phyloP scores from a whole-genome alignment of 2,888 invertebrate species.

The Ochlodes sylvanus region DNA sequence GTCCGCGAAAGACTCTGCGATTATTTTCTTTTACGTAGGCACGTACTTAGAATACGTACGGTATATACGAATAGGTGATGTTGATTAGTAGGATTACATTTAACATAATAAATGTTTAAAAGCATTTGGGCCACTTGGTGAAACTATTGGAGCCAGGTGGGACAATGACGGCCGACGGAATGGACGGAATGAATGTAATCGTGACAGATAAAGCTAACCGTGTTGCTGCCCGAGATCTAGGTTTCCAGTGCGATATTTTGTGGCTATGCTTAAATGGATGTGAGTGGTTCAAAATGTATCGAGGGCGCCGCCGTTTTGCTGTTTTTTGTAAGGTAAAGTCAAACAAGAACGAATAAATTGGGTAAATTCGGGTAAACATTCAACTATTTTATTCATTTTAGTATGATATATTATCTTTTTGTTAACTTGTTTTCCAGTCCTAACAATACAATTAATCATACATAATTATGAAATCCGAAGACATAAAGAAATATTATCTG shows the following conservation, averaged over 20 bases:
- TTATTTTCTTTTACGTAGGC: too few relatives aligned
- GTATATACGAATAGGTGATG: too few relatives aligned
- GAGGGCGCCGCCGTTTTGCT: slow-evolving; percentile 52
- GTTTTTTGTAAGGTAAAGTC: slow-evolving; percentile 4
- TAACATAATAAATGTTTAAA: slow-evolving; percentile 1
- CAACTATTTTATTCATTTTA: too few relatives aligned
- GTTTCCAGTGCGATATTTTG: slow-evolving; percentile 73
- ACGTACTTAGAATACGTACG: too few relatives aligned
- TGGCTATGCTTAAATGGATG: slow-evolving; percentile 64
- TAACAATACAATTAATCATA: too few relatives aligned
- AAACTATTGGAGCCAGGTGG: neutral
- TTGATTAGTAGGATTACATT: neutral
- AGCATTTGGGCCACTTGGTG: neutral
- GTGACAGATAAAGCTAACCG: slow-evolving; percentile 73
- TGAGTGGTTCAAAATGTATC: slow-evolving; percentile 65
- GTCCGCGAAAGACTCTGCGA: too few relatives aligned
- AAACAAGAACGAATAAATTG: neutral
- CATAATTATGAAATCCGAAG: too few relatives aligned
- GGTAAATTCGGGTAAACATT: neutral
- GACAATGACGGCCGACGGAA: slow-evolving; percentile 18
- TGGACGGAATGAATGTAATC: slow-evolving; percentile 38
- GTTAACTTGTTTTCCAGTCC: too few relatives aligned
- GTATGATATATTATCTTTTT: too few relatives aligned
- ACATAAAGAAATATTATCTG: too few relatives aligned
- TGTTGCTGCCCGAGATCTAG: slow-evolving; percentile 72